Evolutionary conservation across 2,888 invertebrate species (phyloP).

Genomic region (Drosophila differens): DNA sequence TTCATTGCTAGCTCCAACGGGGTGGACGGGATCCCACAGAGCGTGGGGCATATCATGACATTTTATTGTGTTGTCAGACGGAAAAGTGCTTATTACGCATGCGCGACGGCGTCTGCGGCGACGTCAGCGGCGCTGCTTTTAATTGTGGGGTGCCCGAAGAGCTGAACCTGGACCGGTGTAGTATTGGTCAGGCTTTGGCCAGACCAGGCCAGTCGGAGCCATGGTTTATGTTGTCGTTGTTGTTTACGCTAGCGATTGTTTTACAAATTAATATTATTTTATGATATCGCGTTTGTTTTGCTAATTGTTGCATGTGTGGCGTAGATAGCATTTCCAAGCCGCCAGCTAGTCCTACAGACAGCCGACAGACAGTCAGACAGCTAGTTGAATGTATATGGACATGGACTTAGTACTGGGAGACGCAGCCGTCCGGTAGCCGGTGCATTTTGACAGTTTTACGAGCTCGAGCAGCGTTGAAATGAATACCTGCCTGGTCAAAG

Average conservation of each 20-base stretch:
- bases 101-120: slow-evolving; percentile 71
- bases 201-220: not conserved
- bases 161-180: slow-evolving; percentile 28
- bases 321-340: slow-evolving; percentile 76
- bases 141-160: slow-evolving; percentile 69
- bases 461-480: slow-evolving; percentile 77
- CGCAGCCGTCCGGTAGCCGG: slow-evolving; percentile 71
- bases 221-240: slow-evolving; percentile 56
- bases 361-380: slow-evolving; percentile 15
- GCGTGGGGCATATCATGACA: slow-evolving; percentile 84
- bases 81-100: slow-evolving; percentile 85
- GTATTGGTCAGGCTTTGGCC: slow-evolving; percentile 28
- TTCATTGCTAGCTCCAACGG: slow-evolving; percentile 25
- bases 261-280: slow-evolving; percentile 82
- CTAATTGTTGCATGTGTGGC: slow-evolving; percentile 82
- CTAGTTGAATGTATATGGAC: slow-evolving; percentile 40
- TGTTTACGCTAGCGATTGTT: slow-evolving; percentile 81
- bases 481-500: slow-evolving; percentile 67
- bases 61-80: slow-evolving; percentile 84
- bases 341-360: slow-evolving; percentile 36
- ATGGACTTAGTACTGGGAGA: slow-evolving; percentile 7
- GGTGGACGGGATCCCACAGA: slow-evolving; percentile 64
- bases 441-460: slow-evolving; percentile 82
- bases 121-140: slow-evolving; percentile 58
- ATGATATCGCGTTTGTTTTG: slow-evolving; percentile 82